phyloP scores from a whole-genome alignment of 1,140 invertebrate genomes.

The Fopius arisanus region DNA sequence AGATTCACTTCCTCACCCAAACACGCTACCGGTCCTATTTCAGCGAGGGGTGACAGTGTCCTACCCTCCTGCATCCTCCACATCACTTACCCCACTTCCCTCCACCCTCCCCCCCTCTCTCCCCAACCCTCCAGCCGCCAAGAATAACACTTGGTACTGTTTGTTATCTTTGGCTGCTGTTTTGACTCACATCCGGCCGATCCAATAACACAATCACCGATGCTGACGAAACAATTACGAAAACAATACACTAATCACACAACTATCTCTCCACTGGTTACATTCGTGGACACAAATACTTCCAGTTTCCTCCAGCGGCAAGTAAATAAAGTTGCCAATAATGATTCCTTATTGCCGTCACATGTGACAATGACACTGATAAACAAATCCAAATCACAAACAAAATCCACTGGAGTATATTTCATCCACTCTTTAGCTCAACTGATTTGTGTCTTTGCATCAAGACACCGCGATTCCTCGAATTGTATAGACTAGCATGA shows the following conservation, averaged over 20 bases:
- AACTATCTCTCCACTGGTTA: neutral
- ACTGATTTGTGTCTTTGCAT: neutral
- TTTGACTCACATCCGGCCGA: neutral
- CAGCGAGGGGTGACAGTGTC: conserved; percentile 53
- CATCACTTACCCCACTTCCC: conserved; percentile 44
- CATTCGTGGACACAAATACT: no score
- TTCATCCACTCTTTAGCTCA: neutral
- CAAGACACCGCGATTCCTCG: neutral
- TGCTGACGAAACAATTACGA: neutral
- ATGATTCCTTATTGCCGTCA: neutral
- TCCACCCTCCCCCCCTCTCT: no score
- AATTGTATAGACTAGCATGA: neutral
- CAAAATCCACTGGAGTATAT: neutral
- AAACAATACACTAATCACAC: neutral
- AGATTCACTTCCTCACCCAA: conserved; percentile 50
- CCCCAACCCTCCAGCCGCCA: neutral
- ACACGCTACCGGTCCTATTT: conserved; percentile 32
- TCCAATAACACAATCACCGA: neutral
- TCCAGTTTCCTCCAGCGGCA: no score
- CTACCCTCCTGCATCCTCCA: conserved; percentile 60
- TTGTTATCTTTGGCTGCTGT: neutral
- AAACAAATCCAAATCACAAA: neutral
- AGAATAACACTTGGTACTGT: neutral
- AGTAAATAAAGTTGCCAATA: no score
- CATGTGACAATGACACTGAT: neutral